Percentiles rank a stretch among this genome's conserved stretches.
These are phyloP conservation scores for Prenolepis imparis DNA, from an alignment of 2,888 invertebrate genomes.

Conservation along the genomic window DNA sequence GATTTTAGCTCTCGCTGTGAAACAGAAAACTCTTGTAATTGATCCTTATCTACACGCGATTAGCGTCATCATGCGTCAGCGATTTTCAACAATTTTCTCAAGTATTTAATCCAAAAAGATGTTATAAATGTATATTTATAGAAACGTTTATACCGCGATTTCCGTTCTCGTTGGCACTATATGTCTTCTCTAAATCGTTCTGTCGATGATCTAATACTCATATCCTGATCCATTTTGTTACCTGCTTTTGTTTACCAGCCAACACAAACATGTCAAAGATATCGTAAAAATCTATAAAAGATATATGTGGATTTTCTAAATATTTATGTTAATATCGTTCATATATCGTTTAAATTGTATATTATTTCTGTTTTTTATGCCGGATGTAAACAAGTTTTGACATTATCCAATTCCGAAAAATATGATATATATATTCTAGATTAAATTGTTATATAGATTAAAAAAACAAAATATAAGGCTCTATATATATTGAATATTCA, in stretches of 20 bases:
- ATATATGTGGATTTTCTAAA: not conserved
- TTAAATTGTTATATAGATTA: not conserved
- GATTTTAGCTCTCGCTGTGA: constrained; percentile 49
- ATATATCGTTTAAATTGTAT: not conserved
- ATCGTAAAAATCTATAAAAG: not conserved
- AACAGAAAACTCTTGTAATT: constrained; percentile 20
- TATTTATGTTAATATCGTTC: not conserved
- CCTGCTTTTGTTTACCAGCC: not conserved
- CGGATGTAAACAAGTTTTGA: not conserved
- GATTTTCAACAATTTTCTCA: not conserved
- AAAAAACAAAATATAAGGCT: too few species aligned
- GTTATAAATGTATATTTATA: constrained; percentile 15
- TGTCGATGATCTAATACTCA: constrained; percentile 5
- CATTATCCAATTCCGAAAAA: not conserved
- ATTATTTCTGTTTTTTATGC: not conserved
- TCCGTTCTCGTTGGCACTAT: not conserved
- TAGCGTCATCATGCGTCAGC: not conserved
- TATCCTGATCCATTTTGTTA: not conserved
- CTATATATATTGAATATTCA: too few species aligned
- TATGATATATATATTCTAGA: not conserved
- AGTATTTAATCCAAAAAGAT: not conserved
- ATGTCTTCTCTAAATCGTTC: not conserved
- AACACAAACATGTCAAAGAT: not conserved
- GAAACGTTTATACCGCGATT: not conserved
- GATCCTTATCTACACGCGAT: not conserved